Evolutionary conservation across 1,140 invertebrate species (phyloP).

Genomic region (Mya arenaria): DNA sequence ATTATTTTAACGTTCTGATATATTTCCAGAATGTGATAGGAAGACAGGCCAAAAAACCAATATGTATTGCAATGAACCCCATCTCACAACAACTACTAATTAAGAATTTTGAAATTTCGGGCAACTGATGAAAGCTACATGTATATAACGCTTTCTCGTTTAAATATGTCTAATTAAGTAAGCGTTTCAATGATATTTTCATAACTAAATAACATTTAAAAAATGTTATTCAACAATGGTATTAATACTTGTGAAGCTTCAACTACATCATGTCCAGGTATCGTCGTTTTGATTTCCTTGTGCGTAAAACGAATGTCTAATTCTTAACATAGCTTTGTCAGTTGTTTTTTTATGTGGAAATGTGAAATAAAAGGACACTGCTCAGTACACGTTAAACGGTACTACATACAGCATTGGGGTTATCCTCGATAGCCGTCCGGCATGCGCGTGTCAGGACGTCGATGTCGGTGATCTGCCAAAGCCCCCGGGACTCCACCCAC

Average conservation of each 20-base stretch:
- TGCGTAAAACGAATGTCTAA: neutral
- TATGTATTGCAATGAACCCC: no score
- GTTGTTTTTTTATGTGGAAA: neutral
- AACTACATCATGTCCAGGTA: neutral
- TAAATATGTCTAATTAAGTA: no score
- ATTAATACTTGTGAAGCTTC: neutral
- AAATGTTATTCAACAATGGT: no score
- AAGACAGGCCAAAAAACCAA: no score
- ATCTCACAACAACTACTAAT: no score
- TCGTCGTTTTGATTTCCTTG: neutral
- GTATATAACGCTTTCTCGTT: no score
- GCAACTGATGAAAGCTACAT: no score
- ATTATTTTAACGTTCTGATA: no score
- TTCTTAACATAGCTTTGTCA: neutral
- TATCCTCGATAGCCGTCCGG: slow-evolving; percentile 21
- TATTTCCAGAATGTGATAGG: no score
- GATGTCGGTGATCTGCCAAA: slow-evolving; percentile 50
- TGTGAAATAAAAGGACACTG: neutral
- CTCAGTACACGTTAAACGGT: neutral
- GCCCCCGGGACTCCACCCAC: neutral
- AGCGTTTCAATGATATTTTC: no score
- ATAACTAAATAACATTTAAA: no score
- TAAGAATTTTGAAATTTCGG: no score
- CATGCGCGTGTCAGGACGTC: slow-evolving; percentile 28
- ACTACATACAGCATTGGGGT: slow-evolving; percentile 33